Evolutionary conservation across 2,888 invertebrate genomes (phyloP).

Genomic region (Quadroppia sp.): DNA sequence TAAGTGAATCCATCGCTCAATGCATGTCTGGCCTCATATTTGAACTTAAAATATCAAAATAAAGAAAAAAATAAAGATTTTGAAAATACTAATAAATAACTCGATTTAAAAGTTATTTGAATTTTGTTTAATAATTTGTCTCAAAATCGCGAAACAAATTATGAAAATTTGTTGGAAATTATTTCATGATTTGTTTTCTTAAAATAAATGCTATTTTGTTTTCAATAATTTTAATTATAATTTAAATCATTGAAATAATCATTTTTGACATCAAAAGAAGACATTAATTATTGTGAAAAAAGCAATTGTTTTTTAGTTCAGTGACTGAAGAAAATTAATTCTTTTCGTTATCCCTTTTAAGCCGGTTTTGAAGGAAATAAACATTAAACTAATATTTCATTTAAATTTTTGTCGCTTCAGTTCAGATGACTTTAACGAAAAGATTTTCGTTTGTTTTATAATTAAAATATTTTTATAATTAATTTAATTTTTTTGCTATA

Average conservation of each 20-base stretch:
- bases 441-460: too few relatives aligned
- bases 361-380: constrained; percentile 13
- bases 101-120: neutral
- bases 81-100: neutral
- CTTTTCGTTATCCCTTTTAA: neutral
- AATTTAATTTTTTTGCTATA: too few relatives aligned
- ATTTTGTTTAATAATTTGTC: too few relatives aligned
- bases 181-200: too few relatives aligned
- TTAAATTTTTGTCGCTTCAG: neutral
- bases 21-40: neutral
- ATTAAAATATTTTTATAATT: too few relatives aligned
- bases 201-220: too few relatives aligned
- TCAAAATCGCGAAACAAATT: neutral
- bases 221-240: too few relatives aligned
- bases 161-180: neutral
- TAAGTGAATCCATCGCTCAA: neutral
- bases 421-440: too few relatives aligned
- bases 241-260: too few relatives aligned
- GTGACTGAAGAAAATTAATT: neutral
- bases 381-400: neutral
- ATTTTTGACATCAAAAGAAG: neutral
- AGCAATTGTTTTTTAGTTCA: neutral
- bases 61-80: neutral
- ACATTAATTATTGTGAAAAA: neutral
- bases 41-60: neutral